A percentile compares a stretch with the other conserved stretches of the same genome.
Evolutionary conservation across 2,888 invertebrate species (phyloP).

Genomic region (Horisme vitalbata): DNA sequence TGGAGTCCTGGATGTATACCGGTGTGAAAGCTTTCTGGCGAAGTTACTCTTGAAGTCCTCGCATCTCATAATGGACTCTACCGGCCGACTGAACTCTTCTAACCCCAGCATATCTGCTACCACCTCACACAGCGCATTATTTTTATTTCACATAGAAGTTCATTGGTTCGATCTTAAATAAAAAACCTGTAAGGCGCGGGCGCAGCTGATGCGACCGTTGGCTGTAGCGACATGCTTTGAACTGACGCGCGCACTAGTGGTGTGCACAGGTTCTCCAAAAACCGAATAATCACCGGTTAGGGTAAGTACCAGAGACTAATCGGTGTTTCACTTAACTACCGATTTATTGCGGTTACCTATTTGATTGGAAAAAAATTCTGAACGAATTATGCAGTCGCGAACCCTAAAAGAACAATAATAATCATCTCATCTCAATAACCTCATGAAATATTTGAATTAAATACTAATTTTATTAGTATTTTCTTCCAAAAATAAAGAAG

Average conservation of each 20-base stretch:
- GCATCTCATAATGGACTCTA: constrained; percentile 76
- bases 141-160: constrained; percentile 40
- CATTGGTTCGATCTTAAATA: constrained; percentile 41
- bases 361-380: no score
- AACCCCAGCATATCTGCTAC: constrained; percentile 26
- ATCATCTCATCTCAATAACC: no score
- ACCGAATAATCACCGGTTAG: not conserved
- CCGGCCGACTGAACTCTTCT: constrained; percentile 67
- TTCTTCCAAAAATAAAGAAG: no score
- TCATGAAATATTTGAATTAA: no score
- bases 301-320: not conserved
- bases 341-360: no score
- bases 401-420: no score
- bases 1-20: constrained; percentile 61
- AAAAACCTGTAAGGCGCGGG: constrained; percentile 34
- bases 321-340: no score
- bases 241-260: constrained; percentile 29
- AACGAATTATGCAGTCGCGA: no score
- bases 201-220: constrained; percentile 41
- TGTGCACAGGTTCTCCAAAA: not conserved
- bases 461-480: no score
- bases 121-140: constrained; percentile 43
- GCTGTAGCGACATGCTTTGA: constrained; percentile 33
- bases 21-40: constrained; percentile 72
- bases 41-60: constrained; percentile 79